Conservation (phyloP, 2,888 invertebrate genomes). For the Lasioglossum figueresi region DNA sequence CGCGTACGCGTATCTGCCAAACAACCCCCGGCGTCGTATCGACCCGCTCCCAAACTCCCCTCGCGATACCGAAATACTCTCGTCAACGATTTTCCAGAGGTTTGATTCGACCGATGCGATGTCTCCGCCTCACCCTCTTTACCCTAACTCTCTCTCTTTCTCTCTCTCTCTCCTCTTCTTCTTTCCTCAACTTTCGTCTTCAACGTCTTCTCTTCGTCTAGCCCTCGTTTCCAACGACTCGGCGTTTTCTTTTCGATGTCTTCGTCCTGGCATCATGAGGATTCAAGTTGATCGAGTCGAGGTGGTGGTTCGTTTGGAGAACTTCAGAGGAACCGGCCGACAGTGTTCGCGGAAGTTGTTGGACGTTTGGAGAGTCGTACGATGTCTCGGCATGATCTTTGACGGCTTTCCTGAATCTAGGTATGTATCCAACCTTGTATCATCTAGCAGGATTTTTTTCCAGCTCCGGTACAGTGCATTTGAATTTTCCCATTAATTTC, state of each 20-base stretch:
- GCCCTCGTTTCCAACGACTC: conserved; percentile 2
- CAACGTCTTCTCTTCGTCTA: neutral
- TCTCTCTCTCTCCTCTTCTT: neutral
- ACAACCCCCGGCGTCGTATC: conserved; percentile 80
- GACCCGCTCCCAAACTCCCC: conserved; percentile 70
- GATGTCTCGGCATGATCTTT: too few relatives aligned
- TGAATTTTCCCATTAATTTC: conserved; percentile 1
- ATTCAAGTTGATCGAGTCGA: neutral
- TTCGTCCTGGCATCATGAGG: neutral
- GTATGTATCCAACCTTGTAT: neutral
- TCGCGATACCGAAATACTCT: conserved; percentile 69
- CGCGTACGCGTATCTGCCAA: conserved; percentile 74
- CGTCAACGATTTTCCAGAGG: conserved; percentile 56
- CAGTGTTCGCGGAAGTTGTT: too few relatives aligned
- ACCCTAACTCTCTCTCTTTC: neutral
- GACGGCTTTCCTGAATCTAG: neutral
- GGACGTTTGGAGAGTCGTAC: neutral
- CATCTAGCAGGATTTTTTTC: neutral
- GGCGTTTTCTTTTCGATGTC: neutral
- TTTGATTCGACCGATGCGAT: conserved; percentile 25
- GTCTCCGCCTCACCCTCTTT: neutral
- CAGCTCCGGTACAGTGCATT: neutral
- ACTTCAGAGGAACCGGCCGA: neutral
- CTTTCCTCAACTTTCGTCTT: neutral
- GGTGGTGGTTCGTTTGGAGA: neutral